A percentile compares a stretch with the other conserved stretches of the same genome.
Conservation (phyloP, 2,888 invertebrate species). For the Drosophila prolongata region DNA sequence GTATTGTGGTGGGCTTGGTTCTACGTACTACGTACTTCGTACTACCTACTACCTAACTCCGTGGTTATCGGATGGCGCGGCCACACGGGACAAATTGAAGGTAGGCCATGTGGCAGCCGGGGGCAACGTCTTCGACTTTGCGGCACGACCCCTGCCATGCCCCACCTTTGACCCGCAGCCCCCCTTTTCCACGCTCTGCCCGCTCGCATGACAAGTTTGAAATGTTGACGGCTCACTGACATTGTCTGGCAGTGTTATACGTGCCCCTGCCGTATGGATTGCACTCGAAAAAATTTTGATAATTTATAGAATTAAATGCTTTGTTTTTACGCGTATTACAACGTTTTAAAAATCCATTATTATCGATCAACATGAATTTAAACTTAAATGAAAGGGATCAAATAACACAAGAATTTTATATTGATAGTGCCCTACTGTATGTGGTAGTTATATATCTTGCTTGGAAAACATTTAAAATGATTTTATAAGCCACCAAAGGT, state of each 20-base stretch:
- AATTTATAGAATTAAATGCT: neutral
- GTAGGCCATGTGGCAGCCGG: constrained; percentile 58
- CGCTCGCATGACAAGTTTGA: constrained; percentile 75
- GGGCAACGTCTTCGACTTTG: constrained; percentile 57
- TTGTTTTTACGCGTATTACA: too few relatives aligned
- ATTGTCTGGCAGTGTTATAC: constrained; percentile 45
- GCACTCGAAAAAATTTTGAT: neutral
- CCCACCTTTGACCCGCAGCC: constrained; percentile 23
- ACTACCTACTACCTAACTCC: neutral
- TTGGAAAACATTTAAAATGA: too few relatives aligned
- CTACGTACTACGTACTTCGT: neutral
- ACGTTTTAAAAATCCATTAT: too few relatives aligned
- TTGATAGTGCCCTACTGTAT: too few relatives aligned
- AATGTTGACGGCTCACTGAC: constrained; percentile 77
- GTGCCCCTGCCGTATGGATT: constrained; percentile 22
- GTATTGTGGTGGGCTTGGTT: neutral
- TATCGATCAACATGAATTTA: too few relatives aligned
- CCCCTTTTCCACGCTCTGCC: constrained; percentile 33
- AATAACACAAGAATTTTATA: too few relatives aligned
- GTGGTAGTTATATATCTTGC: too few relatives aligned
- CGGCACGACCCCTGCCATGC: constrained; percentile 14
- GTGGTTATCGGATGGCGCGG: constrained; percentile 57
- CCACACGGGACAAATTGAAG: constrained; percentile 72
- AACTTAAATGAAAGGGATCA: too few relatives aligned
- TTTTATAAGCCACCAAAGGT: too few relatives aligned